Base-by-base conservation (phyloP, 2,888 invertebrate species). In the Lucinisca nassula region DNA sequence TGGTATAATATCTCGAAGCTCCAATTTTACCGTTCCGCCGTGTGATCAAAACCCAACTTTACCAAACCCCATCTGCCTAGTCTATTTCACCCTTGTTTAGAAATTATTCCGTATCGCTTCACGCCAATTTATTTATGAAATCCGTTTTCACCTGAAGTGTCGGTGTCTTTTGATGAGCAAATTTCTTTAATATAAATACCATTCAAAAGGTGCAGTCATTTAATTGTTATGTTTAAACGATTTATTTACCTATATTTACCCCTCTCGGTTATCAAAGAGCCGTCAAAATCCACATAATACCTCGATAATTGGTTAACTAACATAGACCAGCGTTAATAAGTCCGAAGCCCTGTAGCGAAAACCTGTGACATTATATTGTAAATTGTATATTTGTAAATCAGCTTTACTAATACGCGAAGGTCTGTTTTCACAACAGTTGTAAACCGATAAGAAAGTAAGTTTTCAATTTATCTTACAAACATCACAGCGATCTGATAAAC, bases 251-350 rank as follows among this genome's bases (percentile, higher is more conserved):
- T 88, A 74, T 76, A 37, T 78, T 84, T 74, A 61, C 75, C 70
- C 75, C 51, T 82, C 74, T 82, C 82, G 73, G 82, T 51, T 79
- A 82, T 84, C 84, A 84, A 87, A 87, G 87, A 40, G 37, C 38
- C 72, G 67, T 75, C 37, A 74, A 88, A 87, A 88, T 82, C 88
- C 82, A 37, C 32, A 49, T 79, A 49, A 79, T 76, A 84, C 84
- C 61, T 79, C 82, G 79, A 88, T 88, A 88, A 88, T 88, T 84
- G 79, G 79, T 76, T 79, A 73, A 79, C 73, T 79, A 84, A 88
- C 79, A 84, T 49, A n/a, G 32, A 61, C 38, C 32, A 61, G 84
- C 79, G 88, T 88, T 84, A 88, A 84, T 88, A 84, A 81, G 88
- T 88, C 73, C 84, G 75, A 70, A 61, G 38, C 45, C 79, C 76